Conservation (phyloP, 2,888 invertebrate species). For the Nomada hirtipes region DNA sequence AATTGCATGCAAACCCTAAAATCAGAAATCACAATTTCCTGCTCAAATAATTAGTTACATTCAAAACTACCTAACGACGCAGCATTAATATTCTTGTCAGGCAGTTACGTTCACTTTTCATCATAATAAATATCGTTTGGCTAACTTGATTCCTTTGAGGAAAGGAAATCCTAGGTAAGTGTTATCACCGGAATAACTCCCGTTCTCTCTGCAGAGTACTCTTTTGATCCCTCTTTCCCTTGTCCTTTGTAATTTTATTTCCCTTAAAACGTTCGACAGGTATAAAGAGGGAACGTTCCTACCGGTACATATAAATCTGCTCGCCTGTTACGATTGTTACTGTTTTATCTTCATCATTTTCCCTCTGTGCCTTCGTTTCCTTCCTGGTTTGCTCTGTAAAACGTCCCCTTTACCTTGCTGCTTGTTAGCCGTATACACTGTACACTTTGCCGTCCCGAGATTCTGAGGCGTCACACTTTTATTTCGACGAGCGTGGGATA, state of each 20-base stretch:
- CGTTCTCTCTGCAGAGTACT: constrained; percentile 18
- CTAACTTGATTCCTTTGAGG: constrained; percentile 32
- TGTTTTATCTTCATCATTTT: constrained; percentile 38
- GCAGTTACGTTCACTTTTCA: constrained; percentile 1
- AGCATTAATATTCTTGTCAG: not conserved
- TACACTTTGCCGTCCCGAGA: not conserved
- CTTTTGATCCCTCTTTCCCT: constrained; percentile 10
- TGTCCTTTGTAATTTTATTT: constrained; percentile 45
- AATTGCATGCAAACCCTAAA: too few species aligned
- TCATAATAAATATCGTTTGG: constrained; percentile 18
- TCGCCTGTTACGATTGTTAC: constrained; percentile 47
- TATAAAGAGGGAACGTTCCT: constrained; percentile 22
- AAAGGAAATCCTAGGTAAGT: constrained; percentile 11
- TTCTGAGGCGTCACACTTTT: constrained; percentile 38
- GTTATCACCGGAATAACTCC: constrained; percentile 40
- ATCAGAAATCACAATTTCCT: too few species aligned
- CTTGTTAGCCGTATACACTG: constrained; percentile 30
- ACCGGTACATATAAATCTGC: constrained; percentile 23
- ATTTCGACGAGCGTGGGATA: constrained; percentile 39
- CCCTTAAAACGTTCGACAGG: constrained; percentile 36
- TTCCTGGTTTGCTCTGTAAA: constrained; percentile 9
- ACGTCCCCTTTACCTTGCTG: constrained; percentile 30
- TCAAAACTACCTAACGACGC: too few species aligned
- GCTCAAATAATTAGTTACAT: too few species aligned
- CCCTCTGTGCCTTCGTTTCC: not conserved